phyloP scores from a whole-genome alignment of 2,888 invertebrate species.

The Pristionchus mayeri region DNA sequence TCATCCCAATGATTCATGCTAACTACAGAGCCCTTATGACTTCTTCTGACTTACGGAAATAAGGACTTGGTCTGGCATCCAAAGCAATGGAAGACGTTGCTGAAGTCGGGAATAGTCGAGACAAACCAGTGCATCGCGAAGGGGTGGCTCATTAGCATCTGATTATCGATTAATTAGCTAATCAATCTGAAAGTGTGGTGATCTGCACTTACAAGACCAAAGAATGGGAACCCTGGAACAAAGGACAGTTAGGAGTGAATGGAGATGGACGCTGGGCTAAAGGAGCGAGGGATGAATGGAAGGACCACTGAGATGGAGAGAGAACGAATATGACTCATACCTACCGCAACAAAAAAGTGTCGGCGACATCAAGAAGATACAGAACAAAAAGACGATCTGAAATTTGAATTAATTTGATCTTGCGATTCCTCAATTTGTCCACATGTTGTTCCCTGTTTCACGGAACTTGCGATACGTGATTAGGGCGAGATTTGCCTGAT shows the following conservation, averaged over 20 bases:
- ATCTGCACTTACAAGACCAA: not conserved
- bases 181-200: not conserved
- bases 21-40: no score
- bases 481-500: not conserved
- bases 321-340: not conserved
- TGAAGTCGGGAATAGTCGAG: not conserved
- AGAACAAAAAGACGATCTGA: not conserved
- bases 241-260: not conserved
- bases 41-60: not conserved
- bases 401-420: not conserved
- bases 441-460: no score
- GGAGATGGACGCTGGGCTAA: not conserved
- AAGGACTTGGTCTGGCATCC: not conserved
- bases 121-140: conserved; percentile 5
- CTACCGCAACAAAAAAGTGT: not conserved
- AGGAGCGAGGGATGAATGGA: not conserved
- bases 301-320: not conserved
- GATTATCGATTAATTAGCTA: not conserved
- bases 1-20: not conserved
- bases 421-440: no score
- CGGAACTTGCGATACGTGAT: not conserved
- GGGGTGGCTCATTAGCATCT: not conserved
- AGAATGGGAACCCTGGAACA: not conserved
- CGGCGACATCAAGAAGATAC: not conserved
- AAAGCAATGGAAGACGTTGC: not conserved